Evolutionary conservation across 2,888 invertebrate species (phyloP), one percentile per base, ranked within the genome.

Genomic region (Bembecia ichneumoniformis): DNA sequence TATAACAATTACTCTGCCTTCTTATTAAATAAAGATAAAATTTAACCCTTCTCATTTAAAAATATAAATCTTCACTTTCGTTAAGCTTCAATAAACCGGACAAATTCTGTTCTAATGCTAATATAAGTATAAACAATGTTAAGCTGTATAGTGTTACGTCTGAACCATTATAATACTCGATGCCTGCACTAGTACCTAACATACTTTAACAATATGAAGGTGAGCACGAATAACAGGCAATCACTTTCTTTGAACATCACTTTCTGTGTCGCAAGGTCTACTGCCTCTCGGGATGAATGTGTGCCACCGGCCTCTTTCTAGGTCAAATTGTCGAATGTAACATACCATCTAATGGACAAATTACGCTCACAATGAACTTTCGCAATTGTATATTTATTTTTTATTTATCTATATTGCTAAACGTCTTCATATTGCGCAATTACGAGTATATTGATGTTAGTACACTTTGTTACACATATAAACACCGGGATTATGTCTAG

Each of bases 171-270:
- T 40, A 40, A 11, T 3, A 40, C 4, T 13, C 36, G 36, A 40
- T 40, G 11, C n/a, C 13, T n/a, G 5, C 11, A 7, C 14, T 40
- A 40, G 13, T n/a, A 13, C n/a, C 13, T 40, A 40, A 40, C 36
- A 5, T 3, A 14, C 13, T 13, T n/a, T 40, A 40, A 14, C 40
- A 14, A 40, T 14, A 40, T n/a, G 40, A 40, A 40, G n/a, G 9
- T 9, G 28, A 28, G 40, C 40, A 55, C 55, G 63, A 65, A n/a
- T n/a, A n/a, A 68, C 62, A 52, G 58, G 58, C 64, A 62, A 67
- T 71, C 66, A 66, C 71, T 72, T 71, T 74, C 71, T 56, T 66
- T 64, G 58, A 56, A 58, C 66, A 71, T 68, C 69, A 69, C 64
- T 71, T 68, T 68, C 63, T 50, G 58, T 74, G 67, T 65, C 55